phyloP scores from a whole-genome alignment of 2,888 invertebrate genomes.

The Prosopocoilus inquinatus region DNA sequence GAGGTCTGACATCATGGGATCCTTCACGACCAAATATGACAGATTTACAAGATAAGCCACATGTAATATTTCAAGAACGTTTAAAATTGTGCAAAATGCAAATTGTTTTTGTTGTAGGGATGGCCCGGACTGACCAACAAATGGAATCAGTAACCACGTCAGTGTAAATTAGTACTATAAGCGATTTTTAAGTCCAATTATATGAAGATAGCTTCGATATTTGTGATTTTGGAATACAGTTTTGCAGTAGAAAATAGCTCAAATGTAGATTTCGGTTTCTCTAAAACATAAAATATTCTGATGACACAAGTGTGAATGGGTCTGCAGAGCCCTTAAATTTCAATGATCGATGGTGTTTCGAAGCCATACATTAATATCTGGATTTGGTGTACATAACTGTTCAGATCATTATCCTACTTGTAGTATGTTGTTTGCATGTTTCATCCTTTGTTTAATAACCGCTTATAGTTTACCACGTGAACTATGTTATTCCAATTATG shows the following conservation, averaged over 20 bases:
- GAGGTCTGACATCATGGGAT: constrained; percentile 40
- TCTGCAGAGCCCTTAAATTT: background rate
- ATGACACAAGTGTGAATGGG: background rate
- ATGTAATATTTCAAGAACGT: constrained; percentile 33
- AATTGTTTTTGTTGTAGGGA: constrained; percentile 47
- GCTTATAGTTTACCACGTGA: constrained; percentile 47
- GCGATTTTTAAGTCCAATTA: constrained; percentile 44
- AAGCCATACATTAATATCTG: constrained; percentile 33
- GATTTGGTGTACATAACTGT: constrained; percentile 45
- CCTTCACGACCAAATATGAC: constrained; percentile 38
- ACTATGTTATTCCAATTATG: constrained; percentile 35
- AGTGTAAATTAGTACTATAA: constrained; percentile 39
- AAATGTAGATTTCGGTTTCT: constrained; percentile 31
- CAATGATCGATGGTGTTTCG: constrained; percentile 12
- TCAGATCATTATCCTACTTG: constrained; percentile 34
- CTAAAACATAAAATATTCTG: constrained; percentile 23
- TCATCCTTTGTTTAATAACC: constrained; percentile 45
- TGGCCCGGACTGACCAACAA: constrained; percentile 51
- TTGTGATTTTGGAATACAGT: constrained; percentile 49
- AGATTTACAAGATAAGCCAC: constrained; percentile 48
- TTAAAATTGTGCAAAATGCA: background rate
- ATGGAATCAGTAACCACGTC: constrained; percentile 46
- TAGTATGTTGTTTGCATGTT: constrained; percentile 46
- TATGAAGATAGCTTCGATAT: constrained; percentile 46
- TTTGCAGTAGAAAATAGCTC: constrained; percentile 41